Conservation (phyloP, 1,140 invertebrate species). For the Oryzaephilus surinamensis region DNA sequence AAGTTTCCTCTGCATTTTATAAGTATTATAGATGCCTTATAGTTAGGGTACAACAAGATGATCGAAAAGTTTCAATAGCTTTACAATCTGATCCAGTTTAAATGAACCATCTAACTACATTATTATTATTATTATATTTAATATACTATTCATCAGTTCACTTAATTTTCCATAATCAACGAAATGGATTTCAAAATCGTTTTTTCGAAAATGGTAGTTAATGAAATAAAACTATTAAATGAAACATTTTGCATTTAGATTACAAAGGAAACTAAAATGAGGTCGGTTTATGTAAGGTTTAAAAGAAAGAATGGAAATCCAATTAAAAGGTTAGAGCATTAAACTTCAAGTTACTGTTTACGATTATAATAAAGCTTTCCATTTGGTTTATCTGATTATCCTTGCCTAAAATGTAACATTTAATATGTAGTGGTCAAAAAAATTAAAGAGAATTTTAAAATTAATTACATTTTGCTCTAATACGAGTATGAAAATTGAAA, state of each 20-base stretch:
- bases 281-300: constrained; percentile 7
- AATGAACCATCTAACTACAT: too few relatives aligned
- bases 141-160: too few relatives aligned
- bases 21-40: too few relatives aligned
- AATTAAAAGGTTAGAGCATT: constrained; percentile 9
- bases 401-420: constrained; percentile 1
- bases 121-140: too few relatives aligned
- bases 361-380: constrained; percentile 2
- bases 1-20: too few relatives aligned
- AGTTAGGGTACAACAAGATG: too few relatives aligned
- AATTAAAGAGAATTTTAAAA: constrained; percentile 1
- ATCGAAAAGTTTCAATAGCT: too few relatives aligned
- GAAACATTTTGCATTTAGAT: not conserved
- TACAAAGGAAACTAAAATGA: constrained; percentile 1
- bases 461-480: constrained; percentile 1
- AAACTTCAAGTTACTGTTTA: constrained; percentile 4
- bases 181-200: constrained; percentile 3
- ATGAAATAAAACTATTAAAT: too few relatives aligned
- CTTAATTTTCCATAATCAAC: not conserved
- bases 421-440: not conserved
- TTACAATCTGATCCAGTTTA: too few relatives aligned
- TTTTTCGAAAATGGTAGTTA: too few relatives aligned
- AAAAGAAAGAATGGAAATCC: constrained; percentile 4
- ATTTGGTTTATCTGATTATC: constrained; percentile 1
- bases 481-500: not conserved